Evolutionary conservation across 2,113 vertebrate species (phyloP), one percentile per base, ranked within the genome.

Genomic region (Paramormyrops kingsleyae): DNA sequence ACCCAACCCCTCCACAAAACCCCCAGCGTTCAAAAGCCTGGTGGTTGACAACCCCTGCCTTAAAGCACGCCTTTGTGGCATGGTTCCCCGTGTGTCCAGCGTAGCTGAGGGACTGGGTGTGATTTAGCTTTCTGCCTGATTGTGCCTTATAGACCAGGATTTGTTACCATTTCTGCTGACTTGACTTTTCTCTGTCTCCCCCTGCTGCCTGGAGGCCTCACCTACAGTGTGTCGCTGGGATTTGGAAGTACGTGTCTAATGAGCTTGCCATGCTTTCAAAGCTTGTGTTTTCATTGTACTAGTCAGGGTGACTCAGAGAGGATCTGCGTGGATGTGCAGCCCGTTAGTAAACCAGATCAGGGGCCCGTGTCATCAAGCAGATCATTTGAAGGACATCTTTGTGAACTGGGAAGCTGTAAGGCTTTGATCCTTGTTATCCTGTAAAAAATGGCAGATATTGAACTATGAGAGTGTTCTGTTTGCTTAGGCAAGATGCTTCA

Each of bases 181-280:
- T 87, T 87, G 31, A 46, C 90, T 47, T 95, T 93, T 94, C 94
- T 95, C 93, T 96, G 93, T 94, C 94, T 94, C 93, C 93, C 91
- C 89, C 91, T 95, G 97, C 96, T 97, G 53, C 24, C 77, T 94
- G 94, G 96, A 99, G 98, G 98, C 96, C 97, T 98, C 96, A 98
- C 97, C 97, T 99, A 98, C 97, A 97, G 94, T 96, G 94, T 99
- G 94, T 98, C 98, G 80, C 95, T 99, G 95, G 98, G 98, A 98
- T 97, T 98, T 94, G 97, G 97, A 97, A 98, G 98, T 99, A 99
- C 95, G 98, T 98, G 84, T 84, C 15, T 97, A 95, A 94, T 91
- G 90, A 92, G 1, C 70, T 53, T 0, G 19, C 13, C 27, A 47
- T 56, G n/a, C 27, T 8, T 5, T 31, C 13, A 53, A 13, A 50